Evolutionary conservation across 2,113 vertebrate genomes (phyloP), one percentile per base, ranked within the genome.

Genomic region (Rhabdornis inornatus): DNA sequence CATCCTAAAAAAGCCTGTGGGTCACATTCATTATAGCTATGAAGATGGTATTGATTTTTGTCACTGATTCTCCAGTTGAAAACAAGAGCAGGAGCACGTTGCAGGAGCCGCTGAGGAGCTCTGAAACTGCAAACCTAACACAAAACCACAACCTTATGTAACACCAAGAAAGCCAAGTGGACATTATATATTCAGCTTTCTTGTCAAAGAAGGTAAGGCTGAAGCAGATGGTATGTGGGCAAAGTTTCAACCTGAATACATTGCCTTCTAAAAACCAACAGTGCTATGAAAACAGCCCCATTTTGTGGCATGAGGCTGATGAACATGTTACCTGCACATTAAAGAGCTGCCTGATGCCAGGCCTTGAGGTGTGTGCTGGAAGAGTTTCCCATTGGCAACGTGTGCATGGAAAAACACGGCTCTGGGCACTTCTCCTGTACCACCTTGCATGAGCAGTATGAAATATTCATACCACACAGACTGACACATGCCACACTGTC

Each of bases 201-300:
- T 92, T 18, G 60, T 92, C 86, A 81, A 39, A 83, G 74, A 72
- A 75, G 85, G 93, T 39, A 70, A 94, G 85, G 77, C 79, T 92
- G 82, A 87, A 65, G 74, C 96, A 94, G 92, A 95, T 93, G 94
- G 87, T 61, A 89, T 61, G 90, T 81, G 68, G 92, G 91, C 87
- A 96, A 89, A 89, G 72, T 87, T 96, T 96, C 95, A 97, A 84
- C 83, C 76, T 74, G 96, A 93, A 95, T 84, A 91, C 33, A 85
- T 68, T 93, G 72, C 92, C 60, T 84, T 88, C 74, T 89, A 66
- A 91, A 95, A 94, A 50, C 20, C 72, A 79, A 20, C 4, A 35
- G 86, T 3, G 21, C 39, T 52, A 71, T 31, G 75, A 76, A 84
- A 93, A 66, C 50, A 81, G 45, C 63, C 69, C 14, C 2, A 8